A percentile compares a stretch with the other conserved stretches of the same genome.
These are phyloP conservation scores for Pogonomyrmex barbatus DNA, from an alignment of 1,140 invertebrate species.

Conservation along the genomic window DNA sequence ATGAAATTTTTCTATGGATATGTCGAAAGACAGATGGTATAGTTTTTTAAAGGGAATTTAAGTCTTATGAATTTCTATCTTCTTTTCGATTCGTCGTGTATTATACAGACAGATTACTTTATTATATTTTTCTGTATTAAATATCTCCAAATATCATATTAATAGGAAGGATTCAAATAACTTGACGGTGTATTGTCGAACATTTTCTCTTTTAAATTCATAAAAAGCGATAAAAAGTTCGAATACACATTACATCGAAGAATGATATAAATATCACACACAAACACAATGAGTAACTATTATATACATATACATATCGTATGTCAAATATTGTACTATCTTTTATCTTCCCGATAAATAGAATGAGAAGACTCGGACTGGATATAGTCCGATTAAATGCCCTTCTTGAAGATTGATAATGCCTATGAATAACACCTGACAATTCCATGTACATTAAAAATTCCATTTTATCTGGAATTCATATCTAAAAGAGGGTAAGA, in stretches of 20 bases:
- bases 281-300: neutral
- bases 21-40: neutral
- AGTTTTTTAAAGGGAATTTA: neutral
- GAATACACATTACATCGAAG: neutral
- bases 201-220: neutral
- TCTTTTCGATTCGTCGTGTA: neutral
- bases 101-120: neutral
- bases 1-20: neutral
- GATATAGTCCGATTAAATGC: neutral
- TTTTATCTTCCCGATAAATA: neutral
- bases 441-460: neutral
- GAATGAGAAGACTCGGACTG: neutral
- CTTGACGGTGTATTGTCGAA: neutral
- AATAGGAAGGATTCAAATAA: neutral
- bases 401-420: neutral
- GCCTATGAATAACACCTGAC: neutral
- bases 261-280: neutral
- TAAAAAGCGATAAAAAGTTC: neutral
- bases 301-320: too few species aligned
- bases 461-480: constrained; percentile 20
- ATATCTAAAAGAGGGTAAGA: neutral
- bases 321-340: too few species aligned
- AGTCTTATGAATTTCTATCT: neutral
- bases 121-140: constrained; percentile 2
- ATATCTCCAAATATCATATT: constrained; percentile 8